Evolutionary conservation across 2,888 invertebrate genomes (phyloP), one percentile per base, ranked within the genome.

Genomic region (Arctia plantaginis): DNA sequence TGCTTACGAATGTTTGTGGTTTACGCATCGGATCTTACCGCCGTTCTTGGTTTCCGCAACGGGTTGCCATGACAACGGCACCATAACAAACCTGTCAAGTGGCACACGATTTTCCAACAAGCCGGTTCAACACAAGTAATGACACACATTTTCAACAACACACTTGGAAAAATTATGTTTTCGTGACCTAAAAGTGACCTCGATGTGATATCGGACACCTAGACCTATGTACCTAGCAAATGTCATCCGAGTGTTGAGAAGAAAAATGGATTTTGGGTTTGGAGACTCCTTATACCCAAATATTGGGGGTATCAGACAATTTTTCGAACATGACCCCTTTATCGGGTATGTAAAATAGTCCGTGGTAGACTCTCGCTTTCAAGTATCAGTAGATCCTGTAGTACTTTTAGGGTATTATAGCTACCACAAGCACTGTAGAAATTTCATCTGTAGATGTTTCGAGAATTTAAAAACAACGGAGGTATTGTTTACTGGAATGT

Each of bases 191-290:
- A 83, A 76, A 86, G 86, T 86, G 86, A 87, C 88, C 86, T 84
- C 77, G 85, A 88, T 88, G 87, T 85, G 84, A 79, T 75, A 82
- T 80, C 82, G 73, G 84, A 86, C 70, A 84, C 66, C 77, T 69
- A 73, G 69, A 86, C 86, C 51, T 85, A 89, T 89, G 89, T 87
- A 81, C 86, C 88, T 92, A 84, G 84, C 81, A 82, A 89, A 83
- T 86, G 88, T 82, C 76, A 59, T 87, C 64, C 91, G 87, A 86
- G 73, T 88, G 69, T 78, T 91, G 78, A 87, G 87, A 80, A 86
- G 88, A 81, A 93, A 84, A 78, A 95, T 96, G 96, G 93, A 95
- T 90, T 94, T 93, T 78, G 92, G 93, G 72, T 94, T 95, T 77
- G 94, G 95, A 74, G 95, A 95, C 76, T 89, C 91, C 33, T 83